These are phyloP conservation scores for Lasius platythorax DNA, from an alignment of 2,888 invertebrate species.

Conservation along the genomic window DNA sequence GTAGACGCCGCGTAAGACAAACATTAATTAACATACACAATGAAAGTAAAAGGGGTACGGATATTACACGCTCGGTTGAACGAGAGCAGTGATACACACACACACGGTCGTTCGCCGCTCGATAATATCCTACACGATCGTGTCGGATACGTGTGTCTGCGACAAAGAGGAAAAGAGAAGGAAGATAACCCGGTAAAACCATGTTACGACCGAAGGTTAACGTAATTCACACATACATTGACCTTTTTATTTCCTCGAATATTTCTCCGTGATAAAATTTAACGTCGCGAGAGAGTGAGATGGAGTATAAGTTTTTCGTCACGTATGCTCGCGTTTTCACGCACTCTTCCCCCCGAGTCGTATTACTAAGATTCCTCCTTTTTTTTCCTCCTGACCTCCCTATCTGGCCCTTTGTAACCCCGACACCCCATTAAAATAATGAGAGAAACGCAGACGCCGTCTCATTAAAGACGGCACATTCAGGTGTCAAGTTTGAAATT, in stretches of 20 bases:
- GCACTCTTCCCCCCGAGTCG: neutral
- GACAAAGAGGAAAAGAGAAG: neutral
- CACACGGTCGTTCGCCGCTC: neutral
- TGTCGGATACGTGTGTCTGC: neutral
- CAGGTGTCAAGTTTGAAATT: slow-evolving; percentile 79
- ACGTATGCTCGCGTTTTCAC: slow-evolving; percentile 35
- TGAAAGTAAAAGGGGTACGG: neutral
- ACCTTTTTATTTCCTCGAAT: slow-evolving; percentile 57
- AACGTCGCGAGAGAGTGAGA: slow-evolving; percentile 49
- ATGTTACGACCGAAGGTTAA: slow-evolving; percentile 25
- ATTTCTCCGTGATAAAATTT: slow-evolving; percentile 63
- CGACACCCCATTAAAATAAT: slow-evolving; percentile 73
- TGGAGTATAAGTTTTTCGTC: slow-evolving; percentile 52
- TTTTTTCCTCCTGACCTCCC: neutral
- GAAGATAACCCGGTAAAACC: slow-evolving; percentile 23
- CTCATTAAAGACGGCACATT: slow-evolving; percentile 79
- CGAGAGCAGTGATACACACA: neutral
- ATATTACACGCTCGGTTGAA: slow-evolving; percentile 1
- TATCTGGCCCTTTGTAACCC: slow-evolving; percentile 39
- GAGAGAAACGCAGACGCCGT: slow-evolving; percentile 74
- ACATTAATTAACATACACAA: slow-evolving; percentile 73
- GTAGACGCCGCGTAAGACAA: slow-evolving; percentile 65
- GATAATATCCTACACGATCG: slow-evolving; percentile 6
- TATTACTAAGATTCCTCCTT: neutral
- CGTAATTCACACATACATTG: slow-evolving; percentile 39